Evolutionary conservation across 2,888 invertebrate genomes (phyloP), one percentile per base, ranked within the genome.

Genomic region (Drepanosiphum platanoidis): DNA sequence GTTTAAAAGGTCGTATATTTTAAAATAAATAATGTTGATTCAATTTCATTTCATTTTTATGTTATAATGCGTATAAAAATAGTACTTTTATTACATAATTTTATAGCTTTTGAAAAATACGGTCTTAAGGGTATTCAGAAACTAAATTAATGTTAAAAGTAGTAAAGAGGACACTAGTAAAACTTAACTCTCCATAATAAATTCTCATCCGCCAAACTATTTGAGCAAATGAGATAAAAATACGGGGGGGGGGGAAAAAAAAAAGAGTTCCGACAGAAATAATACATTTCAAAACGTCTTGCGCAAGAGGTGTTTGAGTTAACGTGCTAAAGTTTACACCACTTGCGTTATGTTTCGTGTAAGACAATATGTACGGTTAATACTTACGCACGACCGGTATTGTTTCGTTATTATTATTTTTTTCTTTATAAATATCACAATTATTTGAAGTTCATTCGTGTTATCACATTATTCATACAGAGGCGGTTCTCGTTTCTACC

Each of bases 71-170:
- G 30, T 32, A 74, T 30, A n/a, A 52, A 74, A 27, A 52, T 5
- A 8, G 8, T 52, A 52, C 22, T 22, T 74, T 74, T 52, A 52
- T 74, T 46, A 52, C 3, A 11, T 34, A n/a, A 34, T 52, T 74
- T 74, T 74, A 74, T 34, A n/a, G 74, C 32, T 7, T 34, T 34
- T 30, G 22, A 32, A 74, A 74, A 74, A 74, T 52, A 11, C 5
- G 13, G 8, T 52, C 52, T 22, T 52, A 22, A 74, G 46, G 3
- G 22, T 52, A 34, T 32, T 8, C 18, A 72, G 72, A 72, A 72
- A 46, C 72, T 32, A 46, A 32, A 32, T 74, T 46, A 52, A 32
- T 32, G 22, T 32, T 15, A 1, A 72, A 52, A 9, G 72, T 32
- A 42, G 42, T 42, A 27, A 71, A 71, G 30, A 71, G 9, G 3